A percentile compares a stretch with the other conserved stretches of the same genome.
Conservation (phyloP, 2,113 vertebrate genomes). For the Pelecanoides urinatrix region DNA sequence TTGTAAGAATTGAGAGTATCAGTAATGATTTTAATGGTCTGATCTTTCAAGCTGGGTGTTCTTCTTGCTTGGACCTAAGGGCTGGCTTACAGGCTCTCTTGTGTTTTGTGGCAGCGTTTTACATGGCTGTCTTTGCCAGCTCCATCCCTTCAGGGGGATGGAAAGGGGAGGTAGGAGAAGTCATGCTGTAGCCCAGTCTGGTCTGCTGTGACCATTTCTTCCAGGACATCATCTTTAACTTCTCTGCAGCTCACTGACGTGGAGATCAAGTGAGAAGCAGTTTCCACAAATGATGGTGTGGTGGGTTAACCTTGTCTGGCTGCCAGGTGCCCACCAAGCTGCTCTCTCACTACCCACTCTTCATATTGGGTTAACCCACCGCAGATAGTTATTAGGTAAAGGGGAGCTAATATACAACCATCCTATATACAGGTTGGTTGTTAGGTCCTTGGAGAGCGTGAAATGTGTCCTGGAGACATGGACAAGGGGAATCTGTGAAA, state of each 20-base stretch:
- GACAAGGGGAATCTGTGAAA: neutral
- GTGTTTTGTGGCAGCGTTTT: neutral
- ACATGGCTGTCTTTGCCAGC: neutral
- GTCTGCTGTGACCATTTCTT: neutral
- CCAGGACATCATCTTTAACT: neutral
- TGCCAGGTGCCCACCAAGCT: neutral
- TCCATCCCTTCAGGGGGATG: rapidly evolving
- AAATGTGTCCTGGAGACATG: neutral
- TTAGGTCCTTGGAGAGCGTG: neutral
- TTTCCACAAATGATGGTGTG: neutral
- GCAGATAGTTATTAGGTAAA: neutral
- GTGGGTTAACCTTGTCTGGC: neutral
- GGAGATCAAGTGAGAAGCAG: neutral
- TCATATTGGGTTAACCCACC: neutral
- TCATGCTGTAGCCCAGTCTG: neutral
- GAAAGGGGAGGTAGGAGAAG: neutral
- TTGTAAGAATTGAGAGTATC: neutral
- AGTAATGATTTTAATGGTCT: neutral
- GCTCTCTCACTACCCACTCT: neutral
- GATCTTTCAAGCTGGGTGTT: neutral
- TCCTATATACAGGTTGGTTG: neutral
- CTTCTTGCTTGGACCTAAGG: neutral
- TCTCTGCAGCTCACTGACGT: neutral
- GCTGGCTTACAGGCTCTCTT: neutral
- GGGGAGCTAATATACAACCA: neutral